A percentile compares a stretch with the other conserved stretches of the same genome.
Evolutionary conservation across 2,113 vertebrate genomes (phyloP).

Genomic region (Cnemophilus loriae): DNA sequence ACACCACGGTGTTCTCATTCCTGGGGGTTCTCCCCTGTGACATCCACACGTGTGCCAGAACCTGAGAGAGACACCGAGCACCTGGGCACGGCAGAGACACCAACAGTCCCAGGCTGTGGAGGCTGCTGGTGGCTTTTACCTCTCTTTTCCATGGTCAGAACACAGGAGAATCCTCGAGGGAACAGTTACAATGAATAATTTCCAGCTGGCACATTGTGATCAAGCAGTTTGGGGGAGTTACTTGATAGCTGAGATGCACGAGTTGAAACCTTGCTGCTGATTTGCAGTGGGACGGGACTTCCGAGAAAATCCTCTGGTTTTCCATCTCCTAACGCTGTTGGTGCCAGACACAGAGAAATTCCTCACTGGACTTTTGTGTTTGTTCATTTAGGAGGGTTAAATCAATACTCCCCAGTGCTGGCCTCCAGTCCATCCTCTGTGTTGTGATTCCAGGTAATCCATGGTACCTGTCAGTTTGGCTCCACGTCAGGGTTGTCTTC

Average conservation of each 20-base stretch:
- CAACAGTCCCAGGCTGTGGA: neutral
- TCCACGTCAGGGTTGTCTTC: neutral
- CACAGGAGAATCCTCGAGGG: neutral
- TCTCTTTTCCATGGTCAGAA: neutral
- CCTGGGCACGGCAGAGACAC: accelerated
- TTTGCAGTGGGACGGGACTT: neutral
- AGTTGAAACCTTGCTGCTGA: neutral
- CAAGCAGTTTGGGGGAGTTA: neutral
- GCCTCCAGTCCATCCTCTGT: neutral
- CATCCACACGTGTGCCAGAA: neutral
- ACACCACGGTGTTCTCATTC: accelerated
- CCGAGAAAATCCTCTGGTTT: neutral
- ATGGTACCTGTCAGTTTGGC: neutral
- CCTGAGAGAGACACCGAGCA: neutral
- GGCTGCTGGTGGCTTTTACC: neutral
- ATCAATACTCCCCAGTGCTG: neutral
- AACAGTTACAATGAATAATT: neutral
- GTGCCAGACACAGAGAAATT: neutral
- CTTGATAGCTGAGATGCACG: neutral
- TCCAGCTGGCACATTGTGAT: neutral
- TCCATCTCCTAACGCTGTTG: neutral
- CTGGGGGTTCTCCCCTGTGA: neutral
- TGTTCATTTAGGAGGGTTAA: neutral
- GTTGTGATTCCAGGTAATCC: neutral
- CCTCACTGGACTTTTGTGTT: accelerated